A percentile compares a stretch with the other conserved stretches of the same genome.
Evolutionary conservation across 1,140 invertebrate genomes (phyloP).

Genomic region (Diorhabda carinulata): DNA sequence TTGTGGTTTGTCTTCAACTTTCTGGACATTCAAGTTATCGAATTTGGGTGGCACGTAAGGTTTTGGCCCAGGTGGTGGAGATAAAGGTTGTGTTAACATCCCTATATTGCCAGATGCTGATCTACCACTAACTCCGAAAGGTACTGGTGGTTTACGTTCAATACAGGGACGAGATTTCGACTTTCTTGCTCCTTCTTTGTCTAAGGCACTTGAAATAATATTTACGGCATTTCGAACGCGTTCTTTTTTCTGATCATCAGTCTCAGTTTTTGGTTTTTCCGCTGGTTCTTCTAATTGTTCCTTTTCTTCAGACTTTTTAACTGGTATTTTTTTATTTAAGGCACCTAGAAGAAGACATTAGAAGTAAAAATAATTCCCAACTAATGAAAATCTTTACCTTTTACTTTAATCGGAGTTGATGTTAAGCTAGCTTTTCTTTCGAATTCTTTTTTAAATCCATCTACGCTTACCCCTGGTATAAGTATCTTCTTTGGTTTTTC

Average conservation of each 20-base stretch:
- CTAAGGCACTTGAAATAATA: conserved; percentile 57
- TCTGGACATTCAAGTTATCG: conserved; percentile 20
- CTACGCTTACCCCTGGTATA: conserved; percentile 76
- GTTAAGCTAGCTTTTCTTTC: conserved; percentile 70
- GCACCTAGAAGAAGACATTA: not conserved
- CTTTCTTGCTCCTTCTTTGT: conserved; percentile 53
- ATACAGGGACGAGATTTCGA: conserved; percentile 47
- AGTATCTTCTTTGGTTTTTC: conserved; percentile 76
- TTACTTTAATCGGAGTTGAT: conserved; percentile 48
- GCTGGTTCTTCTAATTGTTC: conserved; percentile 31
- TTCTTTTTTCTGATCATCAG: conserved; percentile 48
- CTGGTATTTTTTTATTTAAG: conserved; percentile 37
- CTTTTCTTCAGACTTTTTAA: conserved; percentile 41
- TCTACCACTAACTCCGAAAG: conserved; percentile 53
- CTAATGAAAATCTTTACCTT: conserved; percentile 16
- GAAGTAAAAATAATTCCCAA: no score
- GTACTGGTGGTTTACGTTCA: conserved; percentile 56
- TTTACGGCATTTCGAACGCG: conserved; percentile 55
- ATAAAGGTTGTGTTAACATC: conserved; percentile 32
- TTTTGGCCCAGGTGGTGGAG: conserved; percentile 36
- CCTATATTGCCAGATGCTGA: conserved; percentile 50
- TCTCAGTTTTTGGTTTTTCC: conserved; percentile 39
- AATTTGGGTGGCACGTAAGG: conserved; percentile 35
- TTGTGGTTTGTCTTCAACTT: conserved; percentile 17
- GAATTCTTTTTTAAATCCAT: conserved; percentile 78